phyloP scores from a whole-genome alignment of 30 jellyfish, hydroid and myxozoan species.

The Nemopilema nomurai region DNA sequence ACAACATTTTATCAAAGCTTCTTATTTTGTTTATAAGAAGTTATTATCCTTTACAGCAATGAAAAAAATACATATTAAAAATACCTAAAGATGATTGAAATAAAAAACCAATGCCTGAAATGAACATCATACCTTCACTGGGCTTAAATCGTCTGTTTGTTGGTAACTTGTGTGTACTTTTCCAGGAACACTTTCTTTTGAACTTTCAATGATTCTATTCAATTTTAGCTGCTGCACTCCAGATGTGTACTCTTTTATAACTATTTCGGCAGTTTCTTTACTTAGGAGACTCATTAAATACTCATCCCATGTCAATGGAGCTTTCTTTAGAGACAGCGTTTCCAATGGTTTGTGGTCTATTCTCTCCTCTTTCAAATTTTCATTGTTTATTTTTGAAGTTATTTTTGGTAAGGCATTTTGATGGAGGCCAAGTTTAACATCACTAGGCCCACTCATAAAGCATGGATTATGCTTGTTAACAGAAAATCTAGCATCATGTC shows the following conservation, averaged over 20 bases:
- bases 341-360: neutral
- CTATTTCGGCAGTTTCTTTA: constrained; percentile 80
- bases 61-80: too few species aligned
- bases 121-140: neutral
- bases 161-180: neutral
- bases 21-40: too few species aligned
- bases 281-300: constrained; percentile 65
- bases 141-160: neutral
- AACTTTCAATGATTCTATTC: neutral
- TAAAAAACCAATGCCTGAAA: neutral
- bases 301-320: constrained; percentile 79
- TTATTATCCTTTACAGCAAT: too few species aligned
- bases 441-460: neutral
- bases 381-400: neutral
- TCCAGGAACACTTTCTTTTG: neutral
- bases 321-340: neutral
- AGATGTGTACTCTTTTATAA: constrained; percentile 63
- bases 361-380: neutral
- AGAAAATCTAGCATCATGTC: constrained; percentile 66
- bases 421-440: neutral
- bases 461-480: constrained; percentile 74
- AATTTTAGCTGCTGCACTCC: constrained; percentile 49
- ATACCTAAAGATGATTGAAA: too few species aligned
- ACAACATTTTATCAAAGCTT: too few species aligned
- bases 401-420: constrained; percentile 41